Percentiles rank a stretch among this genome's conserved stretches.
Conservation (phyloP, 2,113 vertebrate genomes). For the Aptenodytes patagonicus region DNA sequence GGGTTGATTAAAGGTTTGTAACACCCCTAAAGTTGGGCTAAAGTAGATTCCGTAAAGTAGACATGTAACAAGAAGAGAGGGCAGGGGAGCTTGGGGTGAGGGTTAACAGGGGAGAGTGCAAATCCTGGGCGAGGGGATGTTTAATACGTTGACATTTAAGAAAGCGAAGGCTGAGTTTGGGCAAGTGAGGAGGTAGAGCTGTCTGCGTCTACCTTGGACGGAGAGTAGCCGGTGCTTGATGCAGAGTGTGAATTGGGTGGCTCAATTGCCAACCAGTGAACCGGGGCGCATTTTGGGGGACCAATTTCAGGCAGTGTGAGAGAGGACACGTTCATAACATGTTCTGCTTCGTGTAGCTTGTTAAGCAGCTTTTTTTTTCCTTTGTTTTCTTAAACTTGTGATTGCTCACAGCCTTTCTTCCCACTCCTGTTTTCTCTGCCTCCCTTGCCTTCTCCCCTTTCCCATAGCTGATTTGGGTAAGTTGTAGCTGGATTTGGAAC, state of each 20-base stretch:
- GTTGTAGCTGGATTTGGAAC: background rate
- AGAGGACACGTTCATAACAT: background rate
- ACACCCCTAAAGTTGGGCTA: background rate
- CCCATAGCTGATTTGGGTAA: background rate
- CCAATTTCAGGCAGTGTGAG: background rate
- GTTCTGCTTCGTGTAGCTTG: background rate
- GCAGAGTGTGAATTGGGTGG: background rate
- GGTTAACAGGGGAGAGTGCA: background rate
- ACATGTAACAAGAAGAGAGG: background rate
- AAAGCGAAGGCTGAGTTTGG: background rate
- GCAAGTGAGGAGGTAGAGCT: background rate
- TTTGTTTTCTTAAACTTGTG: slow-evolving; percentile 27
- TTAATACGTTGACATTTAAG: background rate
- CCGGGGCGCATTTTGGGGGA: background rate
- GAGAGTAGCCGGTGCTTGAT: background rate
- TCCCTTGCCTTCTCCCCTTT: slow-evolving; percentile 12
- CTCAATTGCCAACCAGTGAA: background rate
- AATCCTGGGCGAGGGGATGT: background rate
- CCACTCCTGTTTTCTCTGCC: background rate
- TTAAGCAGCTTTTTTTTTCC: background rate
- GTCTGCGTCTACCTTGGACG: background rate
- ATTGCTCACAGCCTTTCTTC: slow-evolving; percentile 5
- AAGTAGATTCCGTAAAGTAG: background rate
- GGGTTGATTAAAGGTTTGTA: background rate
- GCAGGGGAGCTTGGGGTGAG: background rate